Percentiles rank a stretch among this genome's conserved stretches.
These are phyloP conservation scores for Pandemis cinnamomeana DNA, from an alignment of 2,888 invertebrate species.

Conservation along the genomic window DNA sequence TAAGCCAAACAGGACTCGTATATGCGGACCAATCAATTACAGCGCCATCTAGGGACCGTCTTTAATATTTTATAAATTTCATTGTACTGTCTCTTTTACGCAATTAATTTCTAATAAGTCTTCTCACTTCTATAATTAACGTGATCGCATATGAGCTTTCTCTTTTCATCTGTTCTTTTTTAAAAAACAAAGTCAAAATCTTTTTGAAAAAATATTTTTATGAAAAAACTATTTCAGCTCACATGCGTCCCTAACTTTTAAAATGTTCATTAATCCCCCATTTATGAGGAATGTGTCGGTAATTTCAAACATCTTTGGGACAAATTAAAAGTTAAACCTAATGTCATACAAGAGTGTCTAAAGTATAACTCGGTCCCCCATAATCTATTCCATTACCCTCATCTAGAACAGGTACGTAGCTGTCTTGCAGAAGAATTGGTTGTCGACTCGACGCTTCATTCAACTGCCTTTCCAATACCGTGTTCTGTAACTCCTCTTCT, in stretches of 20 bases:
- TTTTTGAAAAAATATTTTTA: background rate
- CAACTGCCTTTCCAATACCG: constrained; percentile 76
- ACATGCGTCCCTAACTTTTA: background rate
- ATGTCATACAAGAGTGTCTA: constrained; percentile 81
- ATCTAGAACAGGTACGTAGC: constrained; percentile 77
- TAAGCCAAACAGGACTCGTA: constrained; percentile 10
- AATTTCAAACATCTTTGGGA: constrained; percentile 66
- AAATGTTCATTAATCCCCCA: constrained; percentile 8
- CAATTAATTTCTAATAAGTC: constrained; percentile 33
- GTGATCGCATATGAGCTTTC: background rate
- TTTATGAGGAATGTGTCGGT: constrained; percentile 50
- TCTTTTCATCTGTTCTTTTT: background rate
- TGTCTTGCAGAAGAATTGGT: constrained; percentile 76
- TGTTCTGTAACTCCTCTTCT: constrained; percentile 78
- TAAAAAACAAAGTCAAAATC: too few relatives aligned
- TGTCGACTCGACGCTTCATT: constrained; percentile 78
- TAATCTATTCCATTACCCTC: constrained; percentile 56
- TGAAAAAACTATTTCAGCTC: background rate
- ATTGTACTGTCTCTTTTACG: constrained; percentile 11
- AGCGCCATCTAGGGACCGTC: background rate
- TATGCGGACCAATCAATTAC: constrained; percentile 3
- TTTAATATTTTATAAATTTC: background rate
- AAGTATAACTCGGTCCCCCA: constrained; percentile 63
- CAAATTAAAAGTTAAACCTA: constrained; percentile 50
- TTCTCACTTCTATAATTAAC: constrained; percentile 16